Evolutionary conservation across 1,140 invertebrate species (phyloP).

Genomic region (Listronotus oregonensis): DNA sequence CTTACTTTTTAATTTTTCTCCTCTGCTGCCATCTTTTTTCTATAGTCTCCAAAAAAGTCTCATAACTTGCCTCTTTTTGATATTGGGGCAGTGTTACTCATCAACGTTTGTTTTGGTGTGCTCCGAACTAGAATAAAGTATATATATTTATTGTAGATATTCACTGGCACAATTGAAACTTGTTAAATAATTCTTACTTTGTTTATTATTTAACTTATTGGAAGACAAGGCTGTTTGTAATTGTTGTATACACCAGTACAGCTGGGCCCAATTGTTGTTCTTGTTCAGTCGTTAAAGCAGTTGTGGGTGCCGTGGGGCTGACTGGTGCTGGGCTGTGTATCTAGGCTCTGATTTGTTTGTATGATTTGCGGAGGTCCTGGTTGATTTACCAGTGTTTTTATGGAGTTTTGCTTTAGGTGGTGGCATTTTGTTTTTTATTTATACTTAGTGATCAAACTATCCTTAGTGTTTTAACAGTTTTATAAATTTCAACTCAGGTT

Average conservation of each 20-base stretch:
- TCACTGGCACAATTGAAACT: too few relatives aligned
- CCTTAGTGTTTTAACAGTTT: too few relatives aligned
- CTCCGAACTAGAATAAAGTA: constrained; percentile 61
- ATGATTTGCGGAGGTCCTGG: constrained; percentile 1
- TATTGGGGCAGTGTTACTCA: constrained; percentile 68
- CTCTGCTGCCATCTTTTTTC: constrained; percentile 74
- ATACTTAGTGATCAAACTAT: too few relatives aligned
- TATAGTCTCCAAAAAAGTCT: constrained; percentile 74
- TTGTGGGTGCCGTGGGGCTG: background rate
- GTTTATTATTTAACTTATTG: constrained; percentile 67
- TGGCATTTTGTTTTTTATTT: constrained; percentile 24
- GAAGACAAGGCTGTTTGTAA: constrained; percentile 63
- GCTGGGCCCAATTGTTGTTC: constrained; percentile 69
- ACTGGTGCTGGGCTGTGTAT: constrained; percentile 7
- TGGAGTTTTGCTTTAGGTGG: constrained; percentile 36
- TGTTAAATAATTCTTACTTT: constrained; percentile 62
- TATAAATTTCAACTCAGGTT: too few relatives aligned
- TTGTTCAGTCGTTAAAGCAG: constrained; percentile 15
- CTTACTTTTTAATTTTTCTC: constrained; percentile 66
- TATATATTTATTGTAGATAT: background rate
- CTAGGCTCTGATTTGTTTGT: background rate
- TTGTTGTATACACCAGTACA: constrained; percentile 78
- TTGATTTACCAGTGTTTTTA: constrained; percentile 30
- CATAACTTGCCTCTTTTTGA: constrained; percentile 76
- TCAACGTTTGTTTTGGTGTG: constrained; percentile 66